Evolutionary conservation across 1,140 invertebrate genomes (phyloP).

Genomic region (Venturia canescens): DNA sequence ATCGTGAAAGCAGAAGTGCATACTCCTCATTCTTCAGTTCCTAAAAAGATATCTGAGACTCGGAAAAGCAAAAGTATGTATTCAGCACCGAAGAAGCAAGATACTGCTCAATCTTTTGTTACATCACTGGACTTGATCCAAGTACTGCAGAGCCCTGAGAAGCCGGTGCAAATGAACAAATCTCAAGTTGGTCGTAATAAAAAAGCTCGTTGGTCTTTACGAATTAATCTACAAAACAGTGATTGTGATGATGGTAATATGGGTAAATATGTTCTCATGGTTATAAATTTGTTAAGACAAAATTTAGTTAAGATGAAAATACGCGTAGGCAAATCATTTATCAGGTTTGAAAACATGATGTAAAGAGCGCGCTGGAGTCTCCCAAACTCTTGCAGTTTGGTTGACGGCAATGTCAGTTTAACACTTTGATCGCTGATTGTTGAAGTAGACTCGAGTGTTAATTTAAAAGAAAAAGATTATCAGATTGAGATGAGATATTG

Average conservation of each 20-base stretch:
- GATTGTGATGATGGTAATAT: constrained; percentile 45
- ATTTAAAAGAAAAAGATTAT: not conserved
- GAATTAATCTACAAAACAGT: constrained; percentile 62
- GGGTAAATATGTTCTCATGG: constrained; percentile 55
- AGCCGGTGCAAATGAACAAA: not conserved
- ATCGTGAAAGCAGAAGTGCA: constrained; percentile 68
- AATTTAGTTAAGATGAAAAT: not conserved
- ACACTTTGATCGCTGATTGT: constrained; percentile 76
- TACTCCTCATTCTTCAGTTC: constrained; percentile 43
- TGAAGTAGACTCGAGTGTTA: constrained; percentile 9
- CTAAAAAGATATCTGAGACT: not conserved
- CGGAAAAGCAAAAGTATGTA: no score
- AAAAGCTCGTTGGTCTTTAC: constrained; percentile 66
- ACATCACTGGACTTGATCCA: constrained; percentile 57
- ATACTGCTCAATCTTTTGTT: constrained; percentile 42
- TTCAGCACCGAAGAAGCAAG: not conserved
- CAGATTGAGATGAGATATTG: not conserved
- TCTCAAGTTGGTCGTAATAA: constrained; percentile 17
- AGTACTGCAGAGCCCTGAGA: constrained; percentile 47
- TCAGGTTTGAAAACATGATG: constrained; percentile 2
- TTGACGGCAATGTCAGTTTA: constrained; percentile 72
- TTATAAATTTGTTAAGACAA: not conserved
- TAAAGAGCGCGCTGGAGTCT: constrained; percentile 64
- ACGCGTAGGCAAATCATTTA: not conserved
- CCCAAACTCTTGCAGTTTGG: constrained; percentile 61